Evolutionary conservation across 2,888 invertebrate species (phyloP), one percentile per base, ranked within the genome.

Genomic region (Mechanitis messenoides): DNA sequence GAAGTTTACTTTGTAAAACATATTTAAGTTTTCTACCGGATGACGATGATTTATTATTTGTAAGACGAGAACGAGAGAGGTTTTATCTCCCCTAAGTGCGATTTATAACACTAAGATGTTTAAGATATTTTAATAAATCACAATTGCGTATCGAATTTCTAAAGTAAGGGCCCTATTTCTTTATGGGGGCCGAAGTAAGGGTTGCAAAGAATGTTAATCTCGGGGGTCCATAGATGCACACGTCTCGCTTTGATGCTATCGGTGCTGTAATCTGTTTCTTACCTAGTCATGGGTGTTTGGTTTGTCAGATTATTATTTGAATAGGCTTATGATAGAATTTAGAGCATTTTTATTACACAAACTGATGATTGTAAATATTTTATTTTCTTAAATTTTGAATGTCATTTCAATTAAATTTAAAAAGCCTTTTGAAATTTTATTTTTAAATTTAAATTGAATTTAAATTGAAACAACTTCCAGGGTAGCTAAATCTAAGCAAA

Each of bases 41-140:
- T 83, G 83, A 81, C 78, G 68, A 76, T 83, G 84, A 88, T 89
- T 87, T 87, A 88, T 86, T 79, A 78, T 82, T 76, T 74, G 88
- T 84, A 85, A 89, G 80, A 83, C 79, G 85, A 89, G 77, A 71
- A 65, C 69, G 70, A 81, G 79, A 74, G 74, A 78, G 78, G 78
- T 83, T 79, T 84, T 85, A 87, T 87, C 87, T 87, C 84, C 87
- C 86, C 86, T 74, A 74, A 75, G 77, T 74, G 79, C 81, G 77
- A 85, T 85, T 85, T 84, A 85, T 83, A 83, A 81, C 80, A 83
- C 81, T 75, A 79, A 84, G 81, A 83, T 80, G 81, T 84, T 83
- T 78, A 78, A 84, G 83, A 81, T 83, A 85, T 86, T 85, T 83
- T 85, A 84, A 88, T 90, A 89, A 88, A 89, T 89, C 87, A 85